These are phyloP conservation scores for Columba janthina DNA, from an alignment of 2,113 vertebrate species.

Conservation along the genomic window DNA sequence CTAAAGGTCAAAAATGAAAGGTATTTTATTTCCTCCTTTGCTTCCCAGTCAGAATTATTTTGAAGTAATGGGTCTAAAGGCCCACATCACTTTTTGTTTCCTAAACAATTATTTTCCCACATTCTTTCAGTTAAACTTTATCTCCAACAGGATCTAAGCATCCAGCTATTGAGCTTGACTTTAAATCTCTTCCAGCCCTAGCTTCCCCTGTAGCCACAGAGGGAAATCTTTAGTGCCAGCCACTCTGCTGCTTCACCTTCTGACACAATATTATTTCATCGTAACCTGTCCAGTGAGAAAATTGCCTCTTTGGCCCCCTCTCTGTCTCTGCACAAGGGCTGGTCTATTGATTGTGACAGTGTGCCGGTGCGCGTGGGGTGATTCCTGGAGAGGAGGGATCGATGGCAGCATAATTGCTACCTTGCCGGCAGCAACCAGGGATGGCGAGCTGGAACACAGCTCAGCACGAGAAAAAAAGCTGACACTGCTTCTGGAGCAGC, in stretches of 20 bases:
- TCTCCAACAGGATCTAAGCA: slow-evolving; percentile 33
- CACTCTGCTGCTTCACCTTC: slow-evolving; percentile 20
- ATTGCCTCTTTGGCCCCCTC: slow-evolving; percentile 27
- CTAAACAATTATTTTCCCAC: background rate
- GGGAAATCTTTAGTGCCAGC: slow-evolving; percentile 22
- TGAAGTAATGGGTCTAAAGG: slow-evolving; percentile 28
- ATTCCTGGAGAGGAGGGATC: slow-evolving; percentile 39
- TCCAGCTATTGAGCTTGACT: slow-evolving; percentile 3
- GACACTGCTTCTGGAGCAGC: background rate
- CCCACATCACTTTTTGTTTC: slow-evolving; percentile 3
- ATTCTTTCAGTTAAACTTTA: slow-evolving; percentile 44
- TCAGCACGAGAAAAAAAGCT: background rate
- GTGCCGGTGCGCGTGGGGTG: background rate
- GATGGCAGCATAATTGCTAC: slow-evolving; percentile 40
- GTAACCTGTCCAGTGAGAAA: slow-evolving; percentile 46
- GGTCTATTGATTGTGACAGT: slow-evolving; percentile 38
- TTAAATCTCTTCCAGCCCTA: slow-evolving; percentile 30
- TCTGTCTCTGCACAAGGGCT: background rate
- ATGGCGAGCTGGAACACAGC: background rate
- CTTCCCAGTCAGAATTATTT: background rate
- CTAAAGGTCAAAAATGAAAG: background rate
- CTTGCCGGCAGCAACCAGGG: background rate
- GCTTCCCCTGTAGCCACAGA: background rate
- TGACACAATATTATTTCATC: slow-evolving; percentile 60
- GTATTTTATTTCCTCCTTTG: background rate